Conservation (phyloP, 2,113 vertebrate genomes). For the Emydura subglobosa region DNA sequence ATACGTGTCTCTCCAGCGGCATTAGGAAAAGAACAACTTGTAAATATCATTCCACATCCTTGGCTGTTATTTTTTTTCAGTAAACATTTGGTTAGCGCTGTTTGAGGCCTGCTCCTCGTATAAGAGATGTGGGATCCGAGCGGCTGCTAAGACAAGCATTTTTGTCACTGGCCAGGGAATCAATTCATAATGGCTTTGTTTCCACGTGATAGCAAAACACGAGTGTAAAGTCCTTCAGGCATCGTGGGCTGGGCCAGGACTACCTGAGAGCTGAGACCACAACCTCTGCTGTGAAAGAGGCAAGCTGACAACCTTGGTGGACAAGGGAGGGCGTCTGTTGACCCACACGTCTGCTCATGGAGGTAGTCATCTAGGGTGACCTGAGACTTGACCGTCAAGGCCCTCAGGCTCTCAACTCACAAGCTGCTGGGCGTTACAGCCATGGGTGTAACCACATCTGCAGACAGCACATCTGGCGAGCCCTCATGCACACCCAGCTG, state of each 20-base stretch:
- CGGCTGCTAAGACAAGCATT: not conserved
- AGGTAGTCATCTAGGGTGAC: not conserved
- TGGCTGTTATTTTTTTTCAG: not conserved
- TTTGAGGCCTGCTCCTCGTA: not conserved
- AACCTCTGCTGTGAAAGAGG: not conserved
- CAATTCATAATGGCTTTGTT: not conserved
- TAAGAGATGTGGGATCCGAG: not conserved
- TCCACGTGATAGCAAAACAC: not conserved
- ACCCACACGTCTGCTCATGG: not conserved
- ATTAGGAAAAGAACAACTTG: constrained; percentile 52
- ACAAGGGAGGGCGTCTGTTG: not conserved
- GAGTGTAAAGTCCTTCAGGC: not conserved
- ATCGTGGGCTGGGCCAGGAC: not conserved
- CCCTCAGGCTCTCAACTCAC: not conserved
- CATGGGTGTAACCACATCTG: not conserved
- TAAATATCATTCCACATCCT: constrained; percentile 19
- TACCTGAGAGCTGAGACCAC: not conserved
- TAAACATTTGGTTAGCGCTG: constrained; percentile 30
- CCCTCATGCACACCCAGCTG: not conserved
- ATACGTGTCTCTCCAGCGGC: constrained; percentile 23
- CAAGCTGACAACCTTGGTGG: not conserved
- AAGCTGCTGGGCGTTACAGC: not conserved
- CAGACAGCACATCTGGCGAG: not conserved
- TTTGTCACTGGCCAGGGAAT: not conserved
- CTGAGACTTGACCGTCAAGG: not conserved